Evolutionary conservation across 1,140 invertebrate species (phyloP).

Genomic region (Drosophila arawakana): DNA sequence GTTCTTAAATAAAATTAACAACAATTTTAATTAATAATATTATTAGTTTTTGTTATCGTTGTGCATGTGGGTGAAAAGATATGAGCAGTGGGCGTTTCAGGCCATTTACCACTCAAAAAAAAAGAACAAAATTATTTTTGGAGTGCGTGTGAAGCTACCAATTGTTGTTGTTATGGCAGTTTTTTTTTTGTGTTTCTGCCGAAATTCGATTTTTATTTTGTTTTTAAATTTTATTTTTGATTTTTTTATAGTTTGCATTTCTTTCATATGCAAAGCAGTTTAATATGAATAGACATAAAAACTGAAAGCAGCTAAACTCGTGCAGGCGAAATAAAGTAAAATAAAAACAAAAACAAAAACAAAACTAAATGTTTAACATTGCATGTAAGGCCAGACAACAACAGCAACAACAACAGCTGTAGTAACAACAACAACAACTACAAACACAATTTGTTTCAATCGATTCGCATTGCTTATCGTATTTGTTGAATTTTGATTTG

Average conservation of each 20-base stretch:
- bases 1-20: conserved; percentile 34
- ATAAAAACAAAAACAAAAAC: conserved; percentile 39
- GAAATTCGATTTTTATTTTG: conserved; percentile 6
- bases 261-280: conserved; percentile 46
- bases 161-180: conserved; percentile 2
- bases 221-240: not conserved
- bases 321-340: conserved; percentile 5
- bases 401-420: conserved; percentile 14
- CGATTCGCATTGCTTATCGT: conserved; percentile 64
- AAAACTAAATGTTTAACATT: conserved; percentile 44
- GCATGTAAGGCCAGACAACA: conserved; percentile 41
- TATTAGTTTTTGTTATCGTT: conserved; percentile 43
- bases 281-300: conserved; percentile 36
- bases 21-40: conserved; percentile 15
- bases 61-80: conserved; percentile 22
- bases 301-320: conserved; percentile 47
- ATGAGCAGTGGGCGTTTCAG: conserved; percentile 26
- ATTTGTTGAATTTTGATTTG: conserved; percentile 31
- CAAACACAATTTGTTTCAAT: conserved; percentile 42
- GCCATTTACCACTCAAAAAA: conserved; percentile 3
- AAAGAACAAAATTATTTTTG: conserved; percentile 4
- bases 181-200: conserved; percentile 15
- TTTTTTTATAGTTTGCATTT: conserved; percentile 11
- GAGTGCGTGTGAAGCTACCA: not conserved
- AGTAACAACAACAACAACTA: conserved; percentile 19